Evolutionary conservation across 2,797 vertebrate species (phyloP).

Genomic region (Pseudomugil gertrudae): DNA sequence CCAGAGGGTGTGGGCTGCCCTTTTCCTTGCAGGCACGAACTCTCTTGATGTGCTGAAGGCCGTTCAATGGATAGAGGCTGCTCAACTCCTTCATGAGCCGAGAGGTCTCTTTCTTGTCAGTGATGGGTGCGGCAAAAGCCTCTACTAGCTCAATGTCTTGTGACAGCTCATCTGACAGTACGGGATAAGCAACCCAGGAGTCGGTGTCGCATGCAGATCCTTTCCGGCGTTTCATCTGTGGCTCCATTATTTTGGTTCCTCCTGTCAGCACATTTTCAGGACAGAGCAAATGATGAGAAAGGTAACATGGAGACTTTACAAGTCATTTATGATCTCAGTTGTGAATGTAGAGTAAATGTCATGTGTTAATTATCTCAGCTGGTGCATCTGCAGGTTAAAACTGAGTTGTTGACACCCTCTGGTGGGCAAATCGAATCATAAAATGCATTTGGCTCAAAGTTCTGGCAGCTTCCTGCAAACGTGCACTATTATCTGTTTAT

Average conservation of each 20-base stretch:
- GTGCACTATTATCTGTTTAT: too few species aligned
- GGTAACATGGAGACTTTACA: too few species aligned
- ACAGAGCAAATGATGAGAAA: conserved; percentile 23
- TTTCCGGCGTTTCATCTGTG: conserved; percentile 77
- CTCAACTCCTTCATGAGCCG: conserved; percentile 83
- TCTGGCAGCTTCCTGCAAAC: too few species aligned
- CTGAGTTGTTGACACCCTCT: neutral
- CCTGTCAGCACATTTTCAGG: conserved; percentile 51
- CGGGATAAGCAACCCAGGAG: conserved; percentile 79
- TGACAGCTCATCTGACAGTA: conserved; percentile 85
- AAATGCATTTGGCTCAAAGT: neutral
- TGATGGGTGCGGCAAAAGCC: conserved; percentile 84
- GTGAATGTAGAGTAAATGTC: neutral
- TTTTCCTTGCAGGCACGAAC: conserved; percentile 77
- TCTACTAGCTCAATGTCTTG: conserved; percentile 76
- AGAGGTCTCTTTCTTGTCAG: conserved; percentile 85
- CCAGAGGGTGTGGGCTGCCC: conserved; percentile 71
- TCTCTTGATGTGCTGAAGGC: conserved; percentile 86
- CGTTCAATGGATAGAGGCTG: conserved; percentile 71
- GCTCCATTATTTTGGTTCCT: conserved; percentile 73
- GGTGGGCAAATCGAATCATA: neutral
- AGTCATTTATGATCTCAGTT: neutral
- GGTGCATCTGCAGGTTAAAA: neutral
- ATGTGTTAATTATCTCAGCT: neutral
- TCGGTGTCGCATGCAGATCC: conserved; percentile 30